Evolutionary conservation across 2,888 invertebrate genomes (phyloP).

Genomic region (Athetis lepigone): DNA sequence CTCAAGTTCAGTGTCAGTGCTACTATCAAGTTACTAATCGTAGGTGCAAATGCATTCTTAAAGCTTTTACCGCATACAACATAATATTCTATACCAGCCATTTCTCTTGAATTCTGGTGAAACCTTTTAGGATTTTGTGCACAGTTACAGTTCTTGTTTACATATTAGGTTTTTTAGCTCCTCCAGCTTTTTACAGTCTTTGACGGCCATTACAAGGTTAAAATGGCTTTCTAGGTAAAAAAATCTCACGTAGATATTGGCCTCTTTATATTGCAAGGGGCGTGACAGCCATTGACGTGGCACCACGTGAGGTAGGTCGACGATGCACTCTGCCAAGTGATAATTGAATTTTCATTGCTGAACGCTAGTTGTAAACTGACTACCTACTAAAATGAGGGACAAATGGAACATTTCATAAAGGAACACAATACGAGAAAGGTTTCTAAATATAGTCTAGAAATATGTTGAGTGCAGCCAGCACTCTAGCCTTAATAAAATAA

Average conservation of each 20-base stretch:
- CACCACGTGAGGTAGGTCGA: constrained; percentile 79
- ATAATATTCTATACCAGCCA: constrained; percentile 8
- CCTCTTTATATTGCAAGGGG: constrained; percentile 54
- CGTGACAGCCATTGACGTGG: constrained; percentile 70
- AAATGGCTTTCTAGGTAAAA: constrained; percentile 40
- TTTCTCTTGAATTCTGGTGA: neutral
- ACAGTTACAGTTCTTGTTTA: too few relatives aligned
- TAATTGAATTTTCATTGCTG: constrained; percentile 63
- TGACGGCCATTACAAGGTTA: constrained; percentile 23
- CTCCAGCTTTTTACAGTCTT: constrained; percentile 6
- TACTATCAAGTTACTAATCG: constrained; percentile 23
- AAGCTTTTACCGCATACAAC: constrained; percentile 2
- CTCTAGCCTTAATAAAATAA: constrained; percentile 6
- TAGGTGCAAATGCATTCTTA: neutral
- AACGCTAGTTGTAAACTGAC: constrained; percentile 49
- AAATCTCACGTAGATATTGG: constrained; percentile 50
- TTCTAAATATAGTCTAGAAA: constrained; percentile 18
- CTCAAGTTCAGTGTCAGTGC: constrained; percentile 54
- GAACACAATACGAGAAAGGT: constrained; percentile 16
- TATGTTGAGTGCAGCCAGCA: neutral
- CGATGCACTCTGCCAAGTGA: constrained; percentile 72
- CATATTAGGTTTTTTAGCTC: constrained; percentile 3
- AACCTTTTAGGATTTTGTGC: constrained; percentile 1
- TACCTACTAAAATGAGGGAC: constrained; percentile 33
- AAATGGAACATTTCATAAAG: constrained; percentile 27